Conservation (phyloP, 2,888 invertebrate genomes). For the Lordiphosa fenestrarum region DNA sequence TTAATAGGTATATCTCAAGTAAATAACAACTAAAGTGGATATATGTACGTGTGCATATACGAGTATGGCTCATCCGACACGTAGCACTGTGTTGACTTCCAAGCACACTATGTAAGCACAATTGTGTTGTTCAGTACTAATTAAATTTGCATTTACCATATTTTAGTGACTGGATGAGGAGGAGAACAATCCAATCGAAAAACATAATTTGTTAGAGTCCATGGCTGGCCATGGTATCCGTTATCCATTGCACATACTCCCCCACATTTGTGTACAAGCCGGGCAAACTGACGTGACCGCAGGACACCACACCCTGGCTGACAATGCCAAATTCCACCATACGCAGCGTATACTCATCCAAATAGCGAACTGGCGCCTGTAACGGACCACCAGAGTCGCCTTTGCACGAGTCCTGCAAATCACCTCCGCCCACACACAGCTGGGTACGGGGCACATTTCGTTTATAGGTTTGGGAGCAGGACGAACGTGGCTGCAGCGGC, state of each 20-base stretch:
- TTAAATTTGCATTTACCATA: neutral
- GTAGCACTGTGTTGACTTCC: too few relatives aligned
- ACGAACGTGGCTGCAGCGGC: slow-evolving; percentile 45
- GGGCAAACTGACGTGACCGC: slow-evolving; percentile 81
- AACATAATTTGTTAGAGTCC: slow-evolving; percentile 30
- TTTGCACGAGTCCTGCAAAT: slow-evolving; percentile 70
- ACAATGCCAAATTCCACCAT: slow-evolving; percentile 82
- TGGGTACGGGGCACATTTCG: slow-evolving; percentile 71
- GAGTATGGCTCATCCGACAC: too few relatives aligned
- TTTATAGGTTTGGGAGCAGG: slow-evolving; percentile 44
- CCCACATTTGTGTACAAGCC: slow-evolving; percentile 82
- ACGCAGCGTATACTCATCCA: slow-evolving; percentile 47
- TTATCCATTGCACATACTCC: slow-evolving; percentile 82
- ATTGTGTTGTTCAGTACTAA: neutral
- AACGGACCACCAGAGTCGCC: slow-evolving; percentile 76
- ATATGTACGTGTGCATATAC: neutral
- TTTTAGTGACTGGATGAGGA: neutral
- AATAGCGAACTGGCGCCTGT: slow-evolving; percentile 50
- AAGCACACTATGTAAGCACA: too few relatives aligned
- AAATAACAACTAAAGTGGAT: neutral
- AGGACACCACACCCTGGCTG: slow-evolving; percentile 83
- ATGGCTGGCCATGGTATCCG: slow-evolving; percentile 55
- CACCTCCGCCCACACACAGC: slow-evolving; percentile 80
- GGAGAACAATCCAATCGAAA: neutral
- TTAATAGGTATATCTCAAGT: neutral